Base-by-base conservation (phyloP, 2,113 vertebrate species). In the Asarcornis scutulata region DNA sequence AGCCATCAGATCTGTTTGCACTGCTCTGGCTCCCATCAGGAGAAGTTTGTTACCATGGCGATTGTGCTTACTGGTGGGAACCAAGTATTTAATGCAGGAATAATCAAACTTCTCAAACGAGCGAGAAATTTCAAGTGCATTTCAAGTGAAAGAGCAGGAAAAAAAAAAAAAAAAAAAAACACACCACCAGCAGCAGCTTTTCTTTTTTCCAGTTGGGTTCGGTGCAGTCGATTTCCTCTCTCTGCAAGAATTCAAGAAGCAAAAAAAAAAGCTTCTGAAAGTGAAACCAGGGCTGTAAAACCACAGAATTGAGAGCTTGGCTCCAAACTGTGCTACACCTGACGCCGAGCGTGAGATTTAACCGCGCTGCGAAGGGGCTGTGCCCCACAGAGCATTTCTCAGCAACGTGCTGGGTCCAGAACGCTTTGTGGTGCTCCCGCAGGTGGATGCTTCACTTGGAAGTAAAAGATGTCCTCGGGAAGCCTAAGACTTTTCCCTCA, bases 31-130 rank as follows among this genome's bases (percentile, higher is more conserved):
- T 80, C 34, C 80, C 86, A 92, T 15, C 86, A 29, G 10, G 83
- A 69, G 56, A 27, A 67, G 82, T 12, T 59, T 75, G 87, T 95
- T 95, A 52, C 87, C 89, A 93, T 85, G 82, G 95, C 13, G 46
- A 94, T 27, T 42, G 62, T 25, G 58, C 36, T 32, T 1, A 5
- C 11, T 9, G 64, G 38, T 78, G 60, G 91, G 59, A 86, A 78
- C 1, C 0, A 34, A 68, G 87, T 1, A n/a, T 66, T 91, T 75
- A 4, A 12, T 1, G 17, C 3, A 74, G 6, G 4, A 81, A 83
- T 31, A 38, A 52, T 44, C 68, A 48, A 92, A 94, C 77, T 84
- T 34, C 77, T 78, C 77, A 13, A 58, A 83, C 4, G 40, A 81
- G 66, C 0, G 6, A 90, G 38, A 32, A 48, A 95, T 74, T 82